phyloP scores from a whole-genome alignment of 2,113 vertebrate genomes.

The Megaleporinus macrocephalus region DNA sequence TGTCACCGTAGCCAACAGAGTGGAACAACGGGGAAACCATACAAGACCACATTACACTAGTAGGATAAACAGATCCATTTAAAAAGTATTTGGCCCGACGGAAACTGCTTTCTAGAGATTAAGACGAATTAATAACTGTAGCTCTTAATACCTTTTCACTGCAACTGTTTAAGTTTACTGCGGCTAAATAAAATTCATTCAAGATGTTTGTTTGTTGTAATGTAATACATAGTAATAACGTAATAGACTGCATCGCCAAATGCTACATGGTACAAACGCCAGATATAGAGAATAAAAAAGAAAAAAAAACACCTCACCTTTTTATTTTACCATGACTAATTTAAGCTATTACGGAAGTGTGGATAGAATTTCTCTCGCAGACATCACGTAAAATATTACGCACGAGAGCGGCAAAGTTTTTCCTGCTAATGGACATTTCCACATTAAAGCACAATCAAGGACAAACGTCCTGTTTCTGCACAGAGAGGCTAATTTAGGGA shows the following conservation, averaged over 20 bases:
- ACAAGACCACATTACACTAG: conserved; percentile 33
- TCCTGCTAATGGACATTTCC: conserved; percentile 23
- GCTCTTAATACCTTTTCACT: not conserved
- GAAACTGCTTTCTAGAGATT: conserved; percentile 25
- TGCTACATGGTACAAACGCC: not conserved
- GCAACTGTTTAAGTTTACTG: conserved; percentile 6
- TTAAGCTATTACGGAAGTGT: not conserved
- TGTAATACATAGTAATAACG: conserved; percentile 7
- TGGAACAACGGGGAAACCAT: conserved; percentile 34
- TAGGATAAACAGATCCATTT: conserved; percentile 50
- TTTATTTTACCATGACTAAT: conserved; percentile 6
- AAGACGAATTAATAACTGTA: conserved; percentile 22
- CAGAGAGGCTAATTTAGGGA: conserved; percentile 34
- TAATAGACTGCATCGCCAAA: not conserved
- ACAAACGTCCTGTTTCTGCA: conserved; percentile 33
- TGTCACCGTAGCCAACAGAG: conserved; percentile 31
- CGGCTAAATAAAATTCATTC: conserved; percentile 9
- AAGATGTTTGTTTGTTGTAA: conserved; percentile 8
- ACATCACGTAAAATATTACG: conserved; percentile 13
- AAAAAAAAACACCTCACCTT: not conserved
- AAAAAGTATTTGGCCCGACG: not conserved
- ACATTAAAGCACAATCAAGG: conserved; percentile 38
- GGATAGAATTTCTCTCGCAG: conserved; percentile 12
- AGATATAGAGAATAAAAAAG: not conserved
- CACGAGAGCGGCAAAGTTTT: conserved; percentile 21